These are phyloP conservation scores for Glyphotaelius pellucidus DNA, from an alignment of 2,888 invertebrate species.

Conservation along the genomic window DNA sequence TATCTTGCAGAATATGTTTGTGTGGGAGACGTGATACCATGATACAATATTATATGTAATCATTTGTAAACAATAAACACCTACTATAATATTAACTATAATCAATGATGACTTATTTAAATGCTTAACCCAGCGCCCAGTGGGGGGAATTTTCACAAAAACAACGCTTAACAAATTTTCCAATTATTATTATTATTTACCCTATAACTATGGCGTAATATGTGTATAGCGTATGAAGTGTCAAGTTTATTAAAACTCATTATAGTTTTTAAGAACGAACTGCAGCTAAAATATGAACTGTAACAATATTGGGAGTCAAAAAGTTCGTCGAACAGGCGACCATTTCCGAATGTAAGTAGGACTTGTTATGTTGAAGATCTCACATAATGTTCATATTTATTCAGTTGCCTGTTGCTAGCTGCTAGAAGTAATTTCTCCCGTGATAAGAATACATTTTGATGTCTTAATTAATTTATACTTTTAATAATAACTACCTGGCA, in stretches of 20 bases:
- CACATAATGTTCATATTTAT: background rate
- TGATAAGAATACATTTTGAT: background rate
- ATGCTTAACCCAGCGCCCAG: background rate
- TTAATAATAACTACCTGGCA: background rate
- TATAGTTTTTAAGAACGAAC: background rate
- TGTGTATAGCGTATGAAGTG: background rate
- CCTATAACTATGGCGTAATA: background rate
- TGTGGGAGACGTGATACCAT: conserved; percentile 56
- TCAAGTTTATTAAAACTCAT: background rate
- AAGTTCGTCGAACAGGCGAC: too few relatives aligned
- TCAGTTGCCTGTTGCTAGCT: background rate
- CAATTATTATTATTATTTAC: too few relatives aligned
- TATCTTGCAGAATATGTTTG: conserved; percentile 75
- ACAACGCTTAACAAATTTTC: too few relatives aligned
- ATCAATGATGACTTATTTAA: background rate
- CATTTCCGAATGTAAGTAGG: background rate
- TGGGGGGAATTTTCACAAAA: too few relatives aligned
- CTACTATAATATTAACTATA: too few relatives aligned
- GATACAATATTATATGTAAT: background rate
- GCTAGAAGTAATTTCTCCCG: background rate
- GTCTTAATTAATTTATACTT: background rate
- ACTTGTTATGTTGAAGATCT: background rate
- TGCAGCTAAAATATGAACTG: background rate
- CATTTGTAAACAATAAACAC: background rate
- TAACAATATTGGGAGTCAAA: background rate